Evolutionary conservation across 53 echinoderm and acorn worm species (phyloP).

Genomic region (Hippasteria phrygiana): DNA sequence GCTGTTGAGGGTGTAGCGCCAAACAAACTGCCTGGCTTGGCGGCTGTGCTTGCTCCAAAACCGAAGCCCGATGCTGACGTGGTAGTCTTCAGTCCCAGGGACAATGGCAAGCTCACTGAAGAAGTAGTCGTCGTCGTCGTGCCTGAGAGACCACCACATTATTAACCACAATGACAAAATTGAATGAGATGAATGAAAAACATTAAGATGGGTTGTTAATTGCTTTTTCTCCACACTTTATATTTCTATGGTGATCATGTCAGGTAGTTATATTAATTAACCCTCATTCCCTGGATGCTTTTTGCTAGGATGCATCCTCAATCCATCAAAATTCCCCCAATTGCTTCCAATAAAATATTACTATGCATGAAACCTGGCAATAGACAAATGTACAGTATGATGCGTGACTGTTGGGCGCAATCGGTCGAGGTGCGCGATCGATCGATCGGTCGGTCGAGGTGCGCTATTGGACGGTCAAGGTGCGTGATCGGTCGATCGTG

Average conservation of each 20-base stretch:
- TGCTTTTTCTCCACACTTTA: too few relatives aligned
- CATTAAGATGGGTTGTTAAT: neutral
- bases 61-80: conserved; percentile 34
- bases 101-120: conserved; percentile 8
- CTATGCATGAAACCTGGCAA: neutral
- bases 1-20: conserved; percentile 31
- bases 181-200: neutral
- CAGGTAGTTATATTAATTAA: too few relatives aligned
- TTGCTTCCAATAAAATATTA: neutral
- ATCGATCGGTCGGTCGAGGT: too few relatives aligned
- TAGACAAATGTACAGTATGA: too few relatives aligned
- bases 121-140: conserved; percentile 28
- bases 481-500: too few relatives aligned
- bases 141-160: conserved; percentile 8
- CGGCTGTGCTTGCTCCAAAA: conserved; percentile 35
- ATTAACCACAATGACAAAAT: neutral
- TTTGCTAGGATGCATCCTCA: too few relatives aligned
- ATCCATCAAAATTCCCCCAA: neutral
- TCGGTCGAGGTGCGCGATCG: too few relatives aligned
- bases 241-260: too few relatives aligned
- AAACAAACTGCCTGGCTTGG: conserved; percentile 51
- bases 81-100: conserved; percentile 49
- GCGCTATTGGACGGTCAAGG: too few relatives aligned
- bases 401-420: too few relatives aligned
- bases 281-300: too few relatives aligned